These are phyloP conservation scores for Oceanites oceanicus DNA, from an alignment of 2,113 vertebrate species.

Conservation along the genomic window DNA sequence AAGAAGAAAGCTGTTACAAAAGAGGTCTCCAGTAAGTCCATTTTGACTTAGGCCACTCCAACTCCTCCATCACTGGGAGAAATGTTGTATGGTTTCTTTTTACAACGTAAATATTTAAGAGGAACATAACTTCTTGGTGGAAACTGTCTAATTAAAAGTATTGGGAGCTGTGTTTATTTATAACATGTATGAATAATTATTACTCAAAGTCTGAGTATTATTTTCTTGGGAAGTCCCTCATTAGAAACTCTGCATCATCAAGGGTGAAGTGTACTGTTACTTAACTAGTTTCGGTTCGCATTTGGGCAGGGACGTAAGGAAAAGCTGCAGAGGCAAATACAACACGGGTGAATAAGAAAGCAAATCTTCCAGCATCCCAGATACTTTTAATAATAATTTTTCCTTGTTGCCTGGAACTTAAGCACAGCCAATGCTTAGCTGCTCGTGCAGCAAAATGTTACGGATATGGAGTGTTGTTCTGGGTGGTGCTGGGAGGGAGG, in stretches of 20 bases:
- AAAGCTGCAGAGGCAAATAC: not conserved
- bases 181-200: slow-evolving; percentile 58
- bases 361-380: slow-evolving; percentile 4
- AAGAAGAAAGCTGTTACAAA: not conserved
- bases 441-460: rapidly evolving
- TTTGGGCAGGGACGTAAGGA: not conserved
- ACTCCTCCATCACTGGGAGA: not conserved
- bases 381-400: not conserved
- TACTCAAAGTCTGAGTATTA: slow-evolving; percentile 51
- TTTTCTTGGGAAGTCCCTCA: slow-evolving; percentile 73
- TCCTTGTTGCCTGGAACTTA: not conserved
- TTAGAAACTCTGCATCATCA: slow-evolving; percentile 66
- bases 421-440: not conserved
- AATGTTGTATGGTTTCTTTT: not conserved
- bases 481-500: not conserved
- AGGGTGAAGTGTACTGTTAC: slow-evolving; percentile 28
- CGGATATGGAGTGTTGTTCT: rapidly evolving
- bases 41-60: not conserved
- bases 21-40: not conserved
- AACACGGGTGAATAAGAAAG: not conserved
- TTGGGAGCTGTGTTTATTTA: slow-evolving; percentile 52
- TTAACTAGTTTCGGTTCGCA: slow-evolving; percentile 57
- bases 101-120: not conserved
- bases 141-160: slow-evolving; percentile 30
- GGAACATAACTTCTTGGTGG: not conserved